phyloP scores from a whole-genome alignment of 2,888 invertebrate species.

The Pelosia muscerda region DNA sequence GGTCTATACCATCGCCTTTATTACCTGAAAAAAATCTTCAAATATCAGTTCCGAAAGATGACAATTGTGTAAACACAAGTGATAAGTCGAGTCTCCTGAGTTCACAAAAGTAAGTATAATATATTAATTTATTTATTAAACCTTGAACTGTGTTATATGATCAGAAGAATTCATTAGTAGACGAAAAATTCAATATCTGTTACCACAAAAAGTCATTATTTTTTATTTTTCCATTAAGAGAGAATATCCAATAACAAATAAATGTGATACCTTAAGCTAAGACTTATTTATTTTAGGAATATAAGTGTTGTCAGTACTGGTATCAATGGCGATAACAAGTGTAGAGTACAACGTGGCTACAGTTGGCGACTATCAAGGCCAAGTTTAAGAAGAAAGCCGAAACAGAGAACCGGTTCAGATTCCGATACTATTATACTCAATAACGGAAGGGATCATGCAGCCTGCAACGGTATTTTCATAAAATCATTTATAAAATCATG shows the following conservation, averaged over 20 bases:
- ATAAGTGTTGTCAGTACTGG: conserved; percentile 68
- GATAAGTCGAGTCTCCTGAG: conserved; percentile 83
- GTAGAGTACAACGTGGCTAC: conserved; percentile 89
- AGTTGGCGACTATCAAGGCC: conserved; percentile 92
- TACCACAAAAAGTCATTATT: not conserved
- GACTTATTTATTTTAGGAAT: conserved; percentile 59
- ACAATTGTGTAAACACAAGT: conserved; percentile 76
- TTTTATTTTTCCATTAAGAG: not conserved
- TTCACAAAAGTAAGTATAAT: conserved; percentile 76
- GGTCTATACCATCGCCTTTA: conserved; percentile 73
- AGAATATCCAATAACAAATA: not conserved
- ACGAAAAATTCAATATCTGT: not conserved
- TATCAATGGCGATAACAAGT: conserved; percentile 76
- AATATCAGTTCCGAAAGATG: conserved; percentile 76
- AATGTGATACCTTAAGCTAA: no score
- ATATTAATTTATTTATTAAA: not conserved
- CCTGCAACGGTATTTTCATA: conserved; percentile 88
- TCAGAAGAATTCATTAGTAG: not conserved
- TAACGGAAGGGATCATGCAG: conserved; percentile 91
- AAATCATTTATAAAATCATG: not conserved
- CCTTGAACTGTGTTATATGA: not conserved
- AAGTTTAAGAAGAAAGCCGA: conserved; percentile 89
- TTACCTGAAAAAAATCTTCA: conserved; percentile 80
- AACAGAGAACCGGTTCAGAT: conserved; percentile 86
- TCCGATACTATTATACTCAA: conserved; percentile 89